Conservation (phyloP, 2,797 vertebrate genomes). For the Micrastur ruficollis region DNA sequence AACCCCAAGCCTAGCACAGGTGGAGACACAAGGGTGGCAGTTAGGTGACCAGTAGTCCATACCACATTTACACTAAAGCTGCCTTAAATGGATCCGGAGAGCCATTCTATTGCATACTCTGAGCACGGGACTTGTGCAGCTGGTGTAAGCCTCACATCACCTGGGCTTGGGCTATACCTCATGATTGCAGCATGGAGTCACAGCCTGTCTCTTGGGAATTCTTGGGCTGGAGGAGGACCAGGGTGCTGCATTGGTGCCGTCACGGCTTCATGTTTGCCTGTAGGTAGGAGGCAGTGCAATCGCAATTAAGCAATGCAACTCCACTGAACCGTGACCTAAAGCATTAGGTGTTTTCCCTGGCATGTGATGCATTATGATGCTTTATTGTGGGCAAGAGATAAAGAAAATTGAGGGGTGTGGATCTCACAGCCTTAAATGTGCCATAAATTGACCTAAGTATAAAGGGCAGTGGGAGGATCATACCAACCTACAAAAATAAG, state of each 20-base stretch:
- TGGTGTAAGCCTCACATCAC: not conserved
- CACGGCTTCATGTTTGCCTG: not conserved
- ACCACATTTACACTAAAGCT: not conserved
- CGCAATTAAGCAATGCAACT: not conserved
- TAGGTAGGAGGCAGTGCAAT: not conserved
- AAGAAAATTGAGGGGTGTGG: not conserved
- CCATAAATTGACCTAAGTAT: not conserved
- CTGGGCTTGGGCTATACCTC: not conserved
- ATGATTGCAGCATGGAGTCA: not conserved
- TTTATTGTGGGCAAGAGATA: not conserved
- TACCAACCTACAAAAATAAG: not conserved
- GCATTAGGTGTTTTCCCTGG: not conserved
- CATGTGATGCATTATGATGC: not conserved
- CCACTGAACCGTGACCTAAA: not conserved
- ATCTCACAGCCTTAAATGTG: not conserved
- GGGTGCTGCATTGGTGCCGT: not conserved
- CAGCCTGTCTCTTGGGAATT: not conserved
- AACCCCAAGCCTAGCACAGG: not conserved
- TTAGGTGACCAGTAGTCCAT: not conserved
- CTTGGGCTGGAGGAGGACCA: not conserved
- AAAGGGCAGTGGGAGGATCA: not conserved
- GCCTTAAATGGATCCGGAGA: not conserved
- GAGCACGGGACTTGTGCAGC: not conserved
- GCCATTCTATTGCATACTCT: accelerated
- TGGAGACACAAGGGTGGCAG: not conserved